Percentiles rank a stretch among this genome's conserved stretches.
Evolutionary conservation across 2,888 invertebrate species (phyloP).

Genomic region (Candidula unifasciata): DNA sequence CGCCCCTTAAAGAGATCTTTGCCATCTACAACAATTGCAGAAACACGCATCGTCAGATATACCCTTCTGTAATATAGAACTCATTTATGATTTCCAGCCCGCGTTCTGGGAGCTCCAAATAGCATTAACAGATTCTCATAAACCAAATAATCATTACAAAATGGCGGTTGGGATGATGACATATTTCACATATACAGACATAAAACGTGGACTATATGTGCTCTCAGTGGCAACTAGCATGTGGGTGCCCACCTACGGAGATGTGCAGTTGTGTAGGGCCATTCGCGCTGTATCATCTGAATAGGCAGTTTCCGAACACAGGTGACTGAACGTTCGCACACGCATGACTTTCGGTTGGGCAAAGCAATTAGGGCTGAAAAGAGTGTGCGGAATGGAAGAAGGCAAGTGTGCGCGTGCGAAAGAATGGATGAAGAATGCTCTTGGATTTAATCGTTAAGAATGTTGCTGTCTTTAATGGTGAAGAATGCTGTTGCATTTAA

Average conservation of each 20-base stretch:
- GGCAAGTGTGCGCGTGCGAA: neutral
- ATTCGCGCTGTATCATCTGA: neutral
- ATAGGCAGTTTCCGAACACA: neutral
- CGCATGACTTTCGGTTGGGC: neutral
- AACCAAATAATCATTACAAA: neutral
- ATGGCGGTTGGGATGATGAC: neutral
- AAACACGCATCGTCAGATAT: no score
- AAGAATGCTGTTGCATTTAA: no score
- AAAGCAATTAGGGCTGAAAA: neutral
- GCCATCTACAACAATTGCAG: no score
- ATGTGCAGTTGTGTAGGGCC: neutral
- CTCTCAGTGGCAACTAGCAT: neutral
- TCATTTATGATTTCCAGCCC: no score
- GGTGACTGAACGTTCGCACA: conserved; percentile 4
- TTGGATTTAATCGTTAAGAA: no score
- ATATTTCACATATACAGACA: conserved; percentile 11
- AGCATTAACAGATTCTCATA: neutral
- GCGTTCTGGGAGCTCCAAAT: no score
- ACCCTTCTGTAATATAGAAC: no score
- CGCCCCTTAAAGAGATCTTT: no score
- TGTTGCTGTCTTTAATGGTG: no score
- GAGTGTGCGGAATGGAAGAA: neutral
- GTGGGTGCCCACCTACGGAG: neutral
- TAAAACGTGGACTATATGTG: neutral
- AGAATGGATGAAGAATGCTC: neutral